phyloP scores from a whole-genome alignment of 2,113 vertebrate genomes.

The Megaleporinus macrocephalus region DNA sequence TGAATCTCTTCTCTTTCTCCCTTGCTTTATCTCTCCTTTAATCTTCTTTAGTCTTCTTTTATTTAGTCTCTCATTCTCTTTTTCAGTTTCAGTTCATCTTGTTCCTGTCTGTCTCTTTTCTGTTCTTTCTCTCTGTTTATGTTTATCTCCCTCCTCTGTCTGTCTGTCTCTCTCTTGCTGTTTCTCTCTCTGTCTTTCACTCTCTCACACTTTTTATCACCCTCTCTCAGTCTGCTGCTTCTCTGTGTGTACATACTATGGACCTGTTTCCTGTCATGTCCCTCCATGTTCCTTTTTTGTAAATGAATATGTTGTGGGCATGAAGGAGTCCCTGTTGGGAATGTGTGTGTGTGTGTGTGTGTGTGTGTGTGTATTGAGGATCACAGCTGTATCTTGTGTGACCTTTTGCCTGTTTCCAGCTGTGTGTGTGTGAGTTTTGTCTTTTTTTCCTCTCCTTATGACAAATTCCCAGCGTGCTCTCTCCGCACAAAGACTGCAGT shows the following conservation, averaged over 20 bases:
- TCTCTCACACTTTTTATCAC: not conserved
- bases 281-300: conserved; percentile 43
- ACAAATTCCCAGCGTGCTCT: not conserved
- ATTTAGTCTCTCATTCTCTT: not conserved
- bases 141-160: not conserved
- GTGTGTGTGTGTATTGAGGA: not conserved
- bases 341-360: conserved; percentile 5
- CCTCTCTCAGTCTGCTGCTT: not conserved
- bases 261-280: conserved; percentile 38
- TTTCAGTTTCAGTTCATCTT: too few relatives aligned
- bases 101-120: too few relatives aligned
- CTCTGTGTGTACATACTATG: not conserved
- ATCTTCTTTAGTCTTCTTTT: too few relatives aligned
- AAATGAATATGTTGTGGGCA: conserved; percentile 33
- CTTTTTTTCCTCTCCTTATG: conserved; percentile 1
- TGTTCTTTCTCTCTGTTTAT: not conserved
- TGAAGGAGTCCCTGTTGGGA: conserved; percentile 3
- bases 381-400: not conserved
- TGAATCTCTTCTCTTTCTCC: not conserved
- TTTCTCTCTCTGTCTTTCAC: not conserved
- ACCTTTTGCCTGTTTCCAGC: conserved; percentile 7
- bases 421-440: conserved; percentile 21
- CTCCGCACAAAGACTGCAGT: conserved; percentile 9
- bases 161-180: not conserved
- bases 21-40: not conserved